Conservation (phyloP, 2,797 vertebrate genomes). For the Gobio occitaniae region DNA sequence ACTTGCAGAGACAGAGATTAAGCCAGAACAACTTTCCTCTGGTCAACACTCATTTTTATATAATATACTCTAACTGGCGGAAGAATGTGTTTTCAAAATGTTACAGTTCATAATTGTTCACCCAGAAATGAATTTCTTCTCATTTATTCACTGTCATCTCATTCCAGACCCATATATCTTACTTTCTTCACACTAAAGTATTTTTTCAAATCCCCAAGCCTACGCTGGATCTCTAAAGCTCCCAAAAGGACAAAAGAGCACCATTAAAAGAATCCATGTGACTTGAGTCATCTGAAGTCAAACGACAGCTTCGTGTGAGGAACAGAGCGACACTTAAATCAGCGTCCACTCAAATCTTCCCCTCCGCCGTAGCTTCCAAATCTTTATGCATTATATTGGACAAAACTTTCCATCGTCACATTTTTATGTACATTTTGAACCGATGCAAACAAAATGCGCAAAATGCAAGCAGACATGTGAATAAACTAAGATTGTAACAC, state of each 20-base stretch:
- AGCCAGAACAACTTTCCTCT: conserved; percentile 1
- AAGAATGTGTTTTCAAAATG: not conserved
- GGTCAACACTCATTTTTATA: conserved; percentile 13
- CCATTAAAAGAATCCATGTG: not conserved
- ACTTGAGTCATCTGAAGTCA: not conserved
- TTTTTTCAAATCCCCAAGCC: not conserved
- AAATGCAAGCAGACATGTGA: not conserved
- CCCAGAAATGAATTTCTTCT: not conserved
- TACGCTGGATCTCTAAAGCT: not conserved
- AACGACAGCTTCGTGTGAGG: not conserved
- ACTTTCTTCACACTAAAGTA: not conserved
- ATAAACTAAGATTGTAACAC: not conserved
- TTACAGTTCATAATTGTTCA: not conserved
- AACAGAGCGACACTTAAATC: not conserved
- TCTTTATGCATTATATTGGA: not conserved
- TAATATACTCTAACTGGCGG: not conserved
- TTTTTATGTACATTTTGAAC: not conserved
- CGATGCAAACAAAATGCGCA: no score
- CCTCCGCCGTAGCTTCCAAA: not conserved
- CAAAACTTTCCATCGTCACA: not conserved
- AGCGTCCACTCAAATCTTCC: not conserved
- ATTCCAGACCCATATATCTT: not conserved
- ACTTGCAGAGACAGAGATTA: not conserved
- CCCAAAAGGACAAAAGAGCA: not conserved
- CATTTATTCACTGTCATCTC: not conserved